These are phyloP conservation scores for Theocolax elegans DNA, from an alignment of 1,140 invertebrate species.

Conservation along the genomic window DNA sequence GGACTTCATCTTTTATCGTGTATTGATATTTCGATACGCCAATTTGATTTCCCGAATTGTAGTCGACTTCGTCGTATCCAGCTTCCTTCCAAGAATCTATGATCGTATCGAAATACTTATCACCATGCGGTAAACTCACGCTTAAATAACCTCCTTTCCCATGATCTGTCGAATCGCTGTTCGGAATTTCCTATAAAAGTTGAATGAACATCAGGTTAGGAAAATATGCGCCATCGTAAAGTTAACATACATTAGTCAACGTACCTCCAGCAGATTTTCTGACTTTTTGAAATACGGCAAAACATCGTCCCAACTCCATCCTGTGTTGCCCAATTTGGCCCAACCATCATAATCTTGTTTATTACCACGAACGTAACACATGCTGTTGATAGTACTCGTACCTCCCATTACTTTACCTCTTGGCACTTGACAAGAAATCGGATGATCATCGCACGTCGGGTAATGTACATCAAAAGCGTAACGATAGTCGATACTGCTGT, in stretches of 20 bases:
- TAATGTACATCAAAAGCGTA: conserved; percentile 64
- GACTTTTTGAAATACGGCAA: conserved; percentile 83
- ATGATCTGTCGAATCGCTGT: conserved; percentile 71
- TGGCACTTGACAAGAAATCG: conserved; percentile 1
- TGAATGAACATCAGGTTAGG: too few species aligned
- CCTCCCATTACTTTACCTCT: conserved; percentile 68
- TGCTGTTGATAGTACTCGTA: conserved; percentile 78
- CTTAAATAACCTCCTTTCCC: conserved; percentile 72
- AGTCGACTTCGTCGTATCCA: conserved; percentile 62
- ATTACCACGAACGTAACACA: conserved; percentile 78
- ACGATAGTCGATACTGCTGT: conserved; percentile 65
- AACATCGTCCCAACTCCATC: conserved; percentile 85
- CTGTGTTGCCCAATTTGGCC: conserved; percentile 77
- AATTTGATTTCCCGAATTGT: conserved; percentile 69
- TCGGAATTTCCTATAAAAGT: conserved; percentile 61
- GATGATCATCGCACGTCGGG: conserved; percentile 18
- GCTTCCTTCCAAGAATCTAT: conserved; percentile 66
- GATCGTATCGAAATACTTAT: conserved; percentile 65
- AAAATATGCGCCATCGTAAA: background rate
- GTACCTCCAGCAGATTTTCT: conserved; percentile 68
- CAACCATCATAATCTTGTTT: conserved; percentile 75
- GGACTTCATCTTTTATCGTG: conserved; percentile 72
- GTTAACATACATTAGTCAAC: conserved; percentile 1
- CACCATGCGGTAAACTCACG: conserved; percentile 70
- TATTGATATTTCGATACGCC: conserved; percentile 74